These are phyloP conservation scores for Mormyrus hasselquistii DNA, from an alignment of 2,797 vertebrate species.

Conservation along the genomic window DNA sequence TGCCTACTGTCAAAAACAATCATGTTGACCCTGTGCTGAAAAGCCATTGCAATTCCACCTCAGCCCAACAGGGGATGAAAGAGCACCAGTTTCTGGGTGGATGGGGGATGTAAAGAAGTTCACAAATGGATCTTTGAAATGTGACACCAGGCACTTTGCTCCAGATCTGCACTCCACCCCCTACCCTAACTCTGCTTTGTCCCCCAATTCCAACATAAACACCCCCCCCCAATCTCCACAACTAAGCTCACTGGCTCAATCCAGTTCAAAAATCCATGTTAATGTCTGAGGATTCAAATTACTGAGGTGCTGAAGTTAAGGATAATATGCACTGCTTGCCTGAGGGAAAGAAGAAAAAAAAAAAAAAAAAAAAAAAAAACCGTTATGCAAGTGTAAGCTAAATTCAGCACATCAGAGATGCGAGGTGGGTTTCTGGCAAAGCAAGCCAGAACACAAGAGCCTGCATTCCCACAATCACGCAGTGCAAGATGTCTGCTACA, in stretches of 20 bases:
- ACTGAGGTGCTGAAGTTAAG: neutral
- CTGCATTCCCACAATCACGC: neutral
- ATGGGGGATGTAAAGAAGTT: neutral
- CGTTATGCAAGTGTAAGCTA: neutral
- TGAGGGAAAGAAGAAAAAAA: neutral
- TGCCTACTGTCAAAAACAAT: neutral
- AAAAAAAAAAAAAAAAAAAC: neutral
- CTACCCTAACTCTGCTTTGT: neutral
- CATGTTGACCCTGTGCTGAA: neutral
- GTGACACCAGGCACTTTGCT: neutral
- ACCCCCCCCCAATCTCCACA: neutral
- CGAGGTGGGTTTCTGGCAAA: neutral
- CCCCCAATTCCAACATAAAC: neutral
- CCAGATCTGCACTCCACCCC: neutral
- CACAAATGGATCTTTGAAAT: neutral
- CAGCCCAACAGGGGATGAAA: neutral
- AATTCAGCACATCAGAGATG: neutral
- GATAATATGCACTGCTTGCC: neutral
- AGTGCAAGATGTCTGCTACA: conserved; percentile 13
- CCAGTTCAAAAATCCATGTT: neutral
- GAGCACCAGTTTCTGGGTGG: neutral
- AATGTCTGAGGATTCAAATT: neutral
- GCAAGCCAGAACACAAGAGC: conserved; percentile 43
- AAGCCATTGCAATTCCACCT: neutral
- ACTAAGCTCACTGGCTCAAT: neutral